Percentiles rank a stretch among this genome's conserved stretches.
phyloP scores from a whole-genome alignment of 2,888 invertebrate species.

The Taenaris catops region DNA sequence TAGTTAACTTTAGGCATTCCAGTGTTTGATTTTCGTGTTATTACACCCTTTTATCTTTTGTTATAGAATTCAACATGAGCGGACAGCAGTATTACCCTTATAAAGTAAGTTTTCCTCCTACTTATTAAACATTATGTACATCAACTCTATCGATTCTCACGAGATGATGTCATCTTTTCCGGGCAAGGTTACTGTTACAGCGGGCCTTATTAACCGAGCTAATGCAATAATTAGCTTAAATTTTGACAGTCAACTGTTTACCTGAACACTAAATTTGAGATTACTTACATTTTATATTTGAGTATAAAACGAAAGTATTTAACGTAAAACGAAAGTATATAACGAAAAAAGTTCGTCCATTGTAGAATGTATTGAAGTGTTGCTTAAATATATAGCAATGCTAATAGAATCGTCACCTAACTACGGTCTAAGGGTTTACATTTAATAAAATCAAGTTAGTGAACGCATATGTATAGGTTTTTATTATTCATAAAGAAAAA shows the following conservation, averaged over 20 bases:
- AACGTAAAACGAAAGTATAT: too few relatives aligned
- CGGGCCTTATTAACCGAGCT: conserved; percentile 26
- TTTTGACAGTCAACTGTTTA: neutral
- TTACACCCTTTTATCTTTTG: conserved; percentile 37
- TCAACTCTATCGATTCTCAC: conserved; percentile 49
- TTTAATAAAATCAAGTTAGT: too few relatives aligned
- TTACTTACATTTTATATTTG: too few relatives aligned
- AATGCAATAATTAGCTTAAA: too few relatives aligned
- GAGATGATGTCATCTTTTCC: conserved; percentile 69
- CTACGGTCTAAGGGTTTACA: too few relatives aligned
- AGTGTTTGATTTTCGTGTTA: conserved; percentile 33
- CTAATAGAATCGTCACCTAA: too few relatives aligned
- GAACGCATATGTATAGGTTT: too few relatives aligned
- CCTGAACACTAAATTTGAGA: neutral
- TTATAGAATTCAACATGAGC: conserved; percentile 81
- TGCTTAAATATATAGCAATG: too few relatives aligned
- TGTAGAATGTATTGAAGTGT: too few relatives aligned
- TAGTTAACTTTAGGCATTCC: conserved; percentile 31
- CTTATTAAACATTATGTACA: conserved; percentile 27
- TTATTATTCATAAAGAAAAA: too few relatives aligned
- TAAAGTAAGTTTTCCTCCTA: conserved; percentile 83
- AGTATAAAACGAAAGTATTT: too few relatives aligned
- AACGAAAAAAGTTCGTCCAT: too few relatives aligned
- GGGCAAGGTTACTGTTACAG: conserved; percentile 36
- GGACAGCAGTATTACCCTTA: conserved; percentile 92